phyloP scores from a whole-genome alignment of 2,113 vertebrate genomes.

The Elanoides forficatus region DNA sequence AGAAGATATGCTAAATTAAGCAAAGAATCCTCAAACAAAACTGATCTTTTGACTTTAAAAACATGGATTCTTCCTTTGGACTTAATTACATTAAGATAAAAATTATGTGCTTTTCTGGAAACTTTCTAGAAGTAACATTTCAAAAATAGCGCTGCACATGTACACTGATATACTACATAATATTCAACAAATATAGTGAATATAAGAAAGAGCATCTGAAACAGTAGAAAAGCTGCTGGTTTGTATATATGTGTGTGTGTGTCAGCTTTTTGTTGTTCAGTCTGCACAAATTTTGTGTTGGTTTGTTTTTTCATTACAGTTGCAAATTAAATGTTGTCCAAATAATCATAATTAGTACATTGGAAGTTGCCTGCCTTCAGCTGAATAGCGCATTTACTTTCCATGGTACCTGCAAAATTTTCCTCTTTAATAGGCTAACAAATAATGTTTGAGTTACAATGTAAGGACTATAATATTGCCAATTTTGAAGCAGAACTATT shows the following conservation, averaged over 20 bases:
- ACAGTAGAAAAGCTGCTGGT: not conserved
- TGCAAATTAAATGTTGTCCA: not conserved
- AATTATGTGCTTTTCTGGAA: not conserved
- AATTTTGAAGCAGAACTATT: not conserved
- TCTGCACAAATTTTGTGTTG: not conserved
- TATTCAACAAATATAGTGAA: rapidly evolving
- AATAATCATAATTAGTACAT: not conserved
- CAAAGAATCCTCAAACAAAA: not conserved
- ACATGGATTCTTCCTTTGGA: not conserved
- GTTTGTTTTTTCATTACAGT: not conserved
- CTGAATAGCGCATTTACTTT: not conserved
- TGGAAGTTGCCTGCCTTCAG: not conserved
- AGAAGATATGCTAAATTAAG: not conserved
- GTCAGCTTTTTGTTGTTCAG: not conserved
- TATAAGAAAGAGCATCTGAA: not conserved
- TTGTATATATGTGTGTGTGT: not conserved
- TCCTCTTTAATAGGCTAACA: not conserved
- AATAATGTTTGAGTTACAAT: not conserved
- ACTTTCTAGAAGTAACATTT: not conserved
- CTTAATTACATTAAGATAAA: not conserved
- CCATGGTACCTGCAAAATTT: not conserved
- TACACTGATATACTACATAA: too few relatives aligned
- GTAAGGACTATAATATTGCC: not conserved
- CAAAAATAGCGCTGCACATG: rapidly evolving
- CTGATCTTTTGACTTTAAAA: not conserved